Percentiles rank a stretch among this genome's conserved stretches.
Evolutionary conservation across 1,140 invertebrate genomes (phyloP).

Genomic region (Drosophila nannoptera): DNA sequence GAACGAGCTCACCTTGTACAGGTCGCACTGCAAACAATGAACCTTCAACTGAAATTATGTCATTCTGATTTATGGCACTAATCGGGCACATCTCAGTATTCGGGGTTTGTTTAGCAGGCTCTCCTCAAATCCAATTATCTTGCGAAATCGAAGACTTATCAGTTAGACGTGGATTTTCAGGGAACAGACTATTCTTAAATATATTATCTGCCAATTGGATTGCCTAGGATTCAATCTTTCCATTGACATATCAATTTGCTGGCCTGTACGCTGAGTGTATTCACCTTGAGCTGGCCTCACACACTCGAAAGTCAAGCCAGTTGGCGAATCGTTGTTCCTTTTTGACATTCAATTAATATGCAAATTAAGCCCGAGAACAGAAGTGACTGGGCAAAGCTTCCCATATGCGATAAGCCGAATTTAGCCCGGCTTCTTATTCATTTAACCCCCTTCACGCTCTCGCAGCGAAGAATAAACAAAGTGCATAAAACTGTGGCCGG

Average conservation of each 20-base stretch:
- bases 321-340: constrained; percentile 47
- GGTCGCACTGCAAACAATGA: neutral
- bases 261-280: neutral
- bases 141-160: no score
- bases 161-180: no score
- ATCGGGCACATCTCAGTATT: constrained; percentile 4
- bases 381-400: constrained; percentile 26
- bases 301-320: constrained; percentile 31
- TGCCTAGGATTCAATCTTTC: neutral
- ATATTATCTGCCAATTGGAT: neutral
- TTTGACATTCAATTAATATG: constrained; percentile 77
- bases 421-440: constrained; percentile 9
- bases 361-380: constrained; percentile 54
- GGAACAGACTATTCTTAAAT: neutral
- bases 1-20: neutral
- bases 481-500: constrained; percentile 1
- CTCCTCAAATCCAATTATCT: constrained; percentile 6
- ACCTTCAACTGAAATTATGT: constrained; percentile 18
- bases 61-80: constrained; percentile 30
- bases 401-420: constrained; percentile 47
- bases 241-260: neutral
- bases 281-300: constrained; percentile 15
- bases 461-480: constrained; percentile 39
- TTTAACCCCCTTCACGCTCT: constrained; percentile 37
- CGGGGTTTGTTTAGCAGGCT: constrained; percentile 2